Conservation (phyloP, 1,140 invertebrate genomes). For the Lepidotrigona ventralis region DNA sequence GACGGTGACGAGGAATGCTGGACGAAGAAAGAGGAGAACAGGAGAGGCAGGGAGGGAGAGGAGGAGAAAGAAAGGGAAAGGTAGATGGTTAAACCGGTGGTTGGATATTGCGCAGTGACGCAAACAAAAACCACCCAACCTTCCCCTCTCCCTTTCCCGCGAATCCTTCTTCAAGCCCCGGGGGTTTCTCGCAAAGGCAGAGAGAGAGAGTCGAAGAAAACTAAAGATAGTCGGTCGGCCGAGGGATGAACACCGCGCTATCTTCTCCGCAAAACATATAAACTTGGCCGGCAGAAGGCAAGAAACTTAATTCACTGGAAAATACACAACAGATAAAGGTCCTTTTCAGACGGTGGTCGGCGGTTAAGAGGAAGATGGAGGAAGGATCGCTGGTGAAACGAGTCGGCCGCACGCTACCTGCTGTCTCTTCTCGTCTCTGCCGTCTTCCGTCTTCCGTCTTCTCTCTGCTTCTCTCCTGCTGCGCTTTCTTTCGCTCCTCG, state of each 20-base stretch:
- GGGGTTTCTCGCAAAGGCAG: too few species aligned
- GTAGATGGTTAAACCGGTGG: constrained; percentile 53
- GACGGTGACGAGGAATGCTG: constrained; percentile 24
- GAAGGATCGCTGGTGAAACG: constrained; percentile 25
- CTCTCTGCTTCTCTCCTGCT: too few species aligned
- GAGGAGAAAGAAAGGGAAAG: neutral
- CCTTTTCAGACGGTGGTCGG: constrained; percentile 51
- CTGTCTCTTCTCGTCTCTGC: neutral
- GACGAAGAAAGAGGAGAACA: constrained; percentile 8
- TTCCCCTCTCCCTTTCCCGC: neutral
- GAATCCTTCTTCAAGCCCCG: constrained; percentile 4
- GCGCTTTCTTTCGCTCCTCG: neutral
- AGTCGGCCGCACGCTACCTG: neutral
- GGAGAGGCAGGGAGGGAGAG: neutral
- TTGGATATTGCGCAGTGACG: constrained; percentile 66
- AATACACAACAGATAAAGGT: constrained; percentile 71
- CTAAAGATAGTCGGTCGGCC: constrained; percentile 26
- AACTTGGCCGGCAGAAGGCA: constrained; percentile 67
- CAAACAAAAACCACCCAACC: constrained; percentile 67
- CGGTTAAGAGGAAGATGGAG: neutral
- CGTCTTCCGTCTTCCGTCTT: neutral
- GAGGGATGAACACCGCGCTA: constrained; percentile 58
- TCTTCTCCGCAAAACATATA: constrained; percentile 68
- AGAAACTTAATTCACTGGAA: constrained; percentile 71
- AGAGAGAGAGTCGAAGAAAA: constrained; percentile 34